phyloP scores from a whole-genome alignment of 2,113 vertebrate species.

The Hippocampus abdominalis region DNA sequence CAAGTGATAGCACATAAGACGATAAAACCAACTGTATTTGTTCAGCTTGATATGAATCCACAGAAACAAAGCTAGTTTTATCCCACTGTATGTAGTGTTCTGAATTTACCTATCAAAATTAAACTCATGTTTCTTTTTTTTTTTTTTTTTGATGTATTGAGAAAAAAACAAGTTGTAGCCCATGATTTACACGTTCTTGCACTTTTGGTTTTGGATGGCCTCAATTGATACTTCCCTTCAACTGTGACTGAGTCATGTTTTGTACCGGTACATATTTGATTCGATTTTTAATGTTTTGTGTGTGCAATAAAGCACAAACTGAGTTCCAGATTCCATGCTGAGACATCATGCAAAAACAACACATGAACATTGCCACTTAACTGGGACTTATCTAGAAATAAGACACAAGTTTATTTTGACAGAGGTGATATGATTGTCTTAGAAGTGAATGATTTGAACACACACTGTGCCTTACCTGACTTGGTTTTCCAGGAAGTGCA shows the following conservation, averaged over 20 bases:
- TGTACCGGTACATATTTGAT: constrained; percentile 15
- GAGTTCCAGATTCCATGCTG: too few relatives aligned
- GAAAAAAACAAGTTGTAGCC: too few relatives aligned
- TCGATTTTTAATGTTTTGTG: constrained; percentile 8
- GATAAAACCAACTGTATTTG: neutral
- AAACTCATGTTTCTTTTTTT: too few relatives aligned
- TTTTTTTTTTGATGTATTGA: too few relatives aligned
- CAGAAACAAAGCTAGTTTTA: neutral
- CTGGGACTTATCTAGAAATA: constrained; percentile 49
- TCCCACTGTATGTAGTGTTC: neutral
- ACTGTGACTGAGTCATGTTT: constrained; percentile 9
- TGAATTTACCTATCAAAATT: too few relatives aligned
- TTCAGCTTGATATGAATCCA: neutral
- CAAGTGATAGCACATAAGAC: constrained; percentile 7
- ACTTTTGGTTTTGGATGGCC: too few relatives aligned
- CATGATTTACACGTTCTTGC: too few relatives aligned
- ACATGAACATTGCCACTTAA: constrained; percentile 30
- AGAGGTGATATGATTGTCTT: constrained; percentile 18
- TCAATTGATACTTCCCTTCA: neutral
- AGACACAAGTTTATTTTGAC: constrained; percentile 49
- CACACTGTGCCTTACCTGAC: constrained; percentile 76
- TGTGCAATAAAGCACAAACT: constrained; percentile 19
- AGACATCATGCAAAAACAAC: constrained; percentile 29
- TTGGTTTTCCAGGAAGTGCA: constrained; percentile 99
- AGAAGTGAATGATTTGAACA: constrained; percentile 9